These are phyloP conservation scores for Cephonodes hylas DNA, from an alignment of 2,888 invertebrate species.

Conservation along the genomic window DNA sequence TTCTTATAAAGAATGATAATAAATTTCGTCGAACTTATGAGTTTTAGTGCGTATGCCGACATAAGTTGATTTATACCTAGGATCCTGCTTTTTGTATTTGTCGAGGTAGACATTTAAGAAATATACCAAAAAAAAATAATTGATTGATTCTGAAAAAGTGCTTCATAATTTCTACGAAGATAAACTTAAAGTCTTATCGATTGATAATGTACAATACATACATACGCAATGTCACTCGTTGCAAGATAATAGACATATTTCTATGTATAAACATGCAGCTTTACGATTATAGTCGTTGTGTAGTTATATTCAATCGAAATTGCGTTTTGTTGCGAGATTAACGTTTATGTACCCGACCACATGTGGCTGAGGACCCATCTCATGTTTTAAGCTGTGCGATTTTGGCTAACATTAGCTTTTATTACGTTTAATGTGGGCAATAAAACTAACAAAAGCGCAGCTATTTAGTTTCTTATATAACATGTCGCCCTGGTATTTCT, in stretches of 20 bases:
- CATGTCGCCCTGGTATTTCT: not conserved
- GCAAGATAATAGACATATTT: not conserved
- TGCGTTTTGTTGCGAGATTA: not conserved
- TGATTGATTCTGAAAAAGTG: no score
- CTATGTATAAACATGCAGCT: not conserved
- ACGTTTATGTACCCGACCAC: not conserved
- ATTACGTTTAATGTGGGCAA: not conserved
- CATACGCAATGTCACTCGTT: not conserved
- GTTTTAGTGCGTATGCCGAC: no score
- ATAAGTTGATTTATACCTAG: no score
- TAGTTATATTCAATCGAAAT: constrained; percentile 1
- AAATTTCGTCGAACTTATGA: no score
- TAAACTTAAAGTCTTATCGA: no score
- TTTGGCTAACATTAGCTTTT: not conserved
- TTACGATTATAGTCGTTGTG: not conserved
- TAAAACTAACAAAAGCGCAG: not conserved
- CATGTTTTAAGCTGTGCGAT: not conserved
- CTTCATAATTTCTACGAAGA: no score
- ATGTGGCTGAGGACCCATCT: not conserved
- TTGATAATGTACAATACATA: no score
- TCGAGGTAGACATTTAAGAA: no score
- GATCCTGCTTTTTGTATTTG: no score
- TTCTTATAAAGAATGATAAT: no score
- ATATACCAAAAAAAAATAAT: no score
- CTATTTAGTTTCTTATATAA: not conserved